Conservation (phyloP, 2,113 vertebrate genomes). For the Naja naja region DNA sequence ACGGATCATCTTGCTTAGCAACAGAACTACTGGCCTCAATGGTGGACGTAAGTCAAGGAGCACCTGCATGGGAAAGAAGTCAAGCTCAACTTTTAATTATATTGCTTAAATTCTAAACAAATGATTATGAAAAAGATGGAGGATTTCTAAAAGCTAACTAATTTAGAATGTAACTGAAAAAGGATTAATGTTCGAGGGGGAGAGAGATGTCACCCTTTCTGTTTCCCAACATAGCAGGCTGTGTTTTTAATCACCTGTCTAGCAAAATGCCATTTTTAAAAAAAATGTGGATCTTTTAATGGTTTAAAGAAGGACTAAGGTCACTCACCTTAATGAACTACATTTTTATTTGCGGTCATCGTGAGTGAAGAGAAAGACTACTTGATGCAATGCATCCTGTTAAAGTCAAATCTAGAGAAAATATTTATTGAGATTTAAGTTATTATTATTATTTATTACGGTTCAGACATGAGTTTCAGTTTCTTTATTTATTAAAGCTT, state of each 20-base stretch:
- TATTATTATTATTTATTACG: constrained; percentile 99
- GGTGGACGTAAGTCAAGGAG: background rate
- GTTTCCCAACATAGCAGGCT: constrained; percentile 49
- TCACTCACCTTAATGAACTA: constrained; percentile 71
- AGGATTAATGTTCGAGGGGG: background rate
- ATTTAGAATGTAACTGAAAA: constrained; percentile 15
- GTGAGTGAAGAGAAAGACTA: constrained; percentile 77
- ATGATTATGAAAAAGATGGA: constrained; percentile 20
- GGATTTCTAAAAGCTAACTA: constrained; percentile 38
- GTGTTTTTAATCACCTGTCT: constrained; percentile 68
- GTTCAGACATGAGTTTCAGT: constrained; percentile 85
- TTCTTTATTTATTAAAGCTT: constrained; percentile 84
- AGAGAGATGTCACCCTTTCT: constrained; percentile 19
- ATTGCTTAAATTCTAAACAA: constrained; percentile 15
- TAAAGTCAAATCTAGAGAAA: constrained; percentile 83
- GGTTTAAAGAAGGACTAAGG: constrained; percentile 75
- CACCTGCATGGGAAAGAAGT: background rate
- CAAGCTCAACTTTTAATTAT: constrained; percentile 25
- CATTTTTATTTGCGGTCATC: constrained; percentile 72
- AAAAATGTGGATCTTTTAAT: constrained; percentile 40
- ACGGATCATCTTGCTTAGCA: background rate
- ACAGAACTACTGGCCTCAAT: background rate
- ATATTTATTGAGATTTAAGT: constrained; percentile 99
- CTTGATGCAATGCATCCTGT: constrained; percentile 84
- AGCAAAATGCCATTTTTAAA: constrained; percentile 42